Conservation (phyloP, 2,888 invertebrate species). For the Brachyopa scutellaris region DNA sequence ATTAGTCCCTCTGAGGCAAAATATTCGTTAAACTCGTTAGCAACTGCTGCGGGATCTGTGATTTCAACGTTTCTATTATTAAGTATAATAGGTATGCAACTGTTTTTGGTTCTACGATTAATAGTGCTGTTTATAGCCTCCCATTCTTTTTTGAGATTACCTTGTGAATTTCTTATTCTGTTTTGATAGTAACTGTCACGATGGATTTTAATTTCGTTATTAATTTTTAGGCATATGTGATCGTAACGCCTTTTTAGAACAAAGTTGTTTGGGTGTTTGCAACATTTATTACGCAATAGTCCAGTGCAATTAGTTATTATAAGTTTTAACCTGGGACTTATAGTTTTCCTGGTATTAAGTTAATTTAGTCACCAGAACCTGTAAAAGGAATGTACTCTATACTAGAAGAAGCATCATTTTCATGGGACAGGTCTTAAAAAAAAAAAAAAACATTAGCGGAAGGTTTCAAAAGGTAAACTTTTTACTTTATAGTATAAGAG, state of each 20-base stretch:
- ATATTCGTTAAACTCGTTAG: background rate
- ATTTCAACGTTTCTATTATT: background rate
- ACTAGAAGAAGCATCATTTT: too few relatives aligned
- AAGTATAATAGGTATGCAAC: background rate
- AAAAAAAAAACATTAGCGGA: too few relatives aligned
- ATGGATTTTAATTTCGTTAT: background rate
- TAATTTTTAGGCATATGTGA: background rate
- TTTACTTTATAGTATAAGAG: too few relatives aligned
- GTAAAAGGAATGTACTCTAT: too few relatives aligned
- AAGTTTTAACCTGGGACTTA: too few relatives aligned
- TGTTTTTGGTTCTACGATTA: background rate
- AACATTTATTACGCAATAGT: too few relatives aligned
- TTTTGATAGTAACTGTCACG: background rate
- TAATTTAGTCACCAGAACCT: too few relatives aligned
- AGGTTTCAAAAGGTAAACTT: too few relatives aligned
- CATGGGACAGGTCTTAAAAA: too few relatives aligned
- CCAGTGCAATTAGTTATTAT: too few relatives aligned
- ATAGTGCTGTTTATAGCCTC: background rate
- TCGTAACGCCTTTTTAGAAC: conserved; percentile 2
- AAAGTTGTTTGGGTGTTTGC: background rate
- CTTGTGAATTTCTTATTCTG: background rate
- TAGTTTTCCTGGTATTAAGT: too few relatives aligned
- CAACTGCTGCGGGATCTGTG: background rate
- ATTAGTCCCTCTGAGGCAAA: background rate
- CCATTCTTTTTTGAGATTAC: background rate